These are phyloP conservation scores for Pycnomerus fuliginosus DNA, from an alignment of 2,888 invertebrate genomes.

Conservation along the genomic window DNA sequence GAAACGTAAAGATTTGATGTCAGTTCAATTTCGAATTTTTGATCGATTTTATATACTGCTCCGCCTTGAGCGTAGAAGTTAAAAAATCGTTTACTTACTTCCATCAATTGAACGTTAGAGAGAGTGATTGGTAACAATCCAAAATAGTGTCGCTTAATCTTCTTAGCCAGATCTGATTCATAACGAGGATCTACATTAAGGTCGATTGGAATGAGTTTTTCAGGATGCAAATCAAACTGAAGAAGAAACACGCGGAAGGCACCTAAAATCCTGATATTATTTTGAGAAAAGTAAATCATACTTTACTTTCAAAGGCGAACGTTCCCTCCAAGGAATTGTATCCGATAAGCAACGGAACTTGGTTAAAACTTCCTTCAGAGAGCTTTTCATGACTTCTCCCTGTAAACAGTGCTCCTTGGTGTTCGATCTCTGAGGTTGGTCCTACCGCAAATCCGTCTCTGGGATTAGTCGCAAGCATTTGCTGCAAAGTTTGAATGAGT, in stretches of 20 bases:
- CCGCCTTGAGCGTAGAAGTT: no score
- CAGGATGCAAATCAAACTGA: slow-evolving; percentile 52
- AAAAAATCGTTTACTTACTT: no score
- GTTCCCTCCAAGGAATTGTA: slow-evolving; percentile 55
- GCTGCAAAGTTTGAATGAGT: slow-evolving; percentile 11
- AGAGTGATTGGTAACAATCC: slow-evolving; percentile 23
- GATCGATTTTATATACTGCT: no score
- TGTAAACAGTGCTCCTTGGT: slow-evolving; percentile 25
- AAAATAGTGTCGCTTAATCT: slow-evolving; percentile 21
- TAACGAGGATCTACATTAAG: no score
- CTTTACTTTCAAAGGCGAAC: slow-evolving; percentile 9
- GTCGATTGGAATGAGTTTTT: slow-evolving; percentile 49
- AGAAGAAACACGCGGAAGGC: slow-evolving; percentile 47
- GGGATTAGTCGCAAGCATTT: slow-evolving; percentile 12
- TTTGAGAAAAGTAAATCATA: background rate
- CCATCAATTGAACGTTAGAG: slow-evolving; percentile 20
- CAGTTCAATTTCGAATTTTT: no score
- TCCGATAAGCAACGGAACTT: slow-evolving; percentile 56
- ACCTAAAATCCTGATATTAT: slow-evolving; percentile 33
- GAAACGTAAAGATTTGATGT: no score
- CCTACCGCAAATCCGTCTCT: slow-evolving; percentile 26
- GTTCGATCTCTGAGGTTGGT: slow-evolving; percentile 26
- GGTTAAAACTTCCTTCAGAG: slow-evolving; percentile 23
- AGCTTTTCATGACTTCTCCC: slow-evolving; percentile 25
- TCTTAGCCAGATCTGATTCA: no score